Percentiles rank a stretch among this genome's conserved stretches.
Conservation (phyloP, 35 echinoderm and acorn worm species). For the Ptychodera flava region DNA sequence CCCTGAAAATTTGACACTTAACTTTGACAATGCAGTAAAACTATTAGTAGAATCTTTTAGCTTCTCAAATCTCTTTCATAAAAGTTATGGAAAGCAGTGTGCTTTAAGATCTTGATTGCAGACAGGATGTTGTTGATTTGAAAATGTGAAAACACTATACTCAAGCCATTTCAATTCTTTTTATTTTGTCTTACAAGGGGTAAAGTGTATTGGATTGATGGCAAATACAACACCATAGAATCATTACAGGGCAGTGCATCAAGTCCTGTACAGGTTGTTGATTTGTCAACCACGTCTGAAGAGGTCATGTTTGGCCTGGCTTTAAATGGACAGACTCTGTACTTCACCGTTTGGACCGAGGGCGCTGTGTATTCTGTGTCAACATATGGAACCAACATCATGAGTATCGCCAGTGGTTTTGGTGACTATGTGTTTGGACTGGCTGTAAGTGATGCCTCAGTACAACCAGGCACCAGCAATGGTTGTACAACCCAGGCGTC, state of each 20-base stretch:
- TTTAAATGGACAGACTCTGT: not conserved
- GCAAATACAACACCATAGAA: not conserved
- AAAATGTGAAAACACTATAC: too few species aligned
- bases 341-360: not conserved
- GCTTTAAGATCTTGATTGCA: too few species aligned
- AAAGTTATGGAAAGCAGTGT: too few species aligned
- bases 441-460: not conserved
- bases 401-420: not conserved
- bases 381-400: not conserved
- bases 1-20: too few species aligned
- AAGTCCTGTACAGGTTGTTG: not conserved
- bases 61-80: too few species aligned
- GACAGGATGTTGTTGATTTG: too few species aligned
- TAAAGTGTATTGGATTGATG: not conserved
- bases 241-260: not conserved
- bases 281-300: not conserved
- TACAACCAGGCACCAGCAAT: not conserved
- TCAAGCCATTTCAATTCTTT: too few species aligned
- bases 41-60: too few species aligned
- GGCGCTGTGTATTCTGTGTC: not conserved
- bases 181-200: too few species aligned
- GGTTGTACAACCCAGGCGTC: not conserved
- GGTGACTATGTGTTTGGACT: not conserved
- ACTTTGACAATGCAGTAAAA: too few species aligned
- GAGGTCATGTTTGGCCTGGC: not conserved